Conservation (phyloP, 1,140 invertebrate genomes). For the Oscheius sp. region DNA sequence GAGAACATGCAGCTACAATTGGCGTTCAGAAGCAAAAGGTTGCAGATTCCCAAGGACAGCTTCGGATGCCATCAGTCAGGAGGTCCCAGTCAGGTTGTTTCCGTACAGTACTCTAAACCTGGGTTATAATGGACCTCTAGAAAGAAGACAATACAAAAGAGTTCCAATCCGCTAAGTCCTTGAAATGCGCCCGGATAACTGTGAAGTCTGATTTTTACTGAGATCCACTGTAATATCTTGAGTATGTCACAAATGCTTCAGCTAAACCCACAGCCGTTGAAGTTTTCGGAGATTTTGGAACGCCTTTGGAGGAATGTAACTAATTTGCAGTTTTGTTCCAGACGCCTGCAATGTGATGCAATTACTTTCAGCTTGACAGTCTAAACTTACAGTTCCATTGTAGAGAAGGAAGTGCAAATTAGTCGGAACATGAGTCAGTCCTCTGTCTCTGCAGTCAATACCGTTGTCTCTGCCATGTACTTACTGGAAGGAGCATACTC, state of each 20-base stretch:
- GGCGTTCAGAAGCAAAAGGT: slow-evolving; percentile 87
- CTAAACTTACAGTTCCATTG: slow-evolving; percentile 82
- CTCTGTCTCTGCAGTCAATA: slow-evolving; percentile 90
- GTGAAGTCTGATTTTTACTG: slow-evolving; percentile 92
- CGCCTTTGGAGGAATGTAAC: slow-evolving; percentile 82
- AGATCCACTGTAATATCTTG: slow-evolving; percentile 72
- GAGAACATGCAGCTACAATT: slow-evolving; percentile 95
- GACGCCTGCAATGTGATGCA: slow-evolving; percentile 78
- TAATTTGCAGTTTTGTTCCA: slow-evolving; percentile 95
- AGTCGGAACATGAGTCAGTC: slow-evolving; percentile 80
- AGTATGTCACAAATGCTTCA: background rate
- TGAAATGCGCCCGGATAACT: slow-evolving; percentile 85
- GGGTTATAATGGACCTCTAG: too few species aligned
- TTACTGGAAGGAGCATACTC: slow-evolving; percentile 82
- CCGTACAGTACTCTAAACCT: slow-evolving; percentile 69
- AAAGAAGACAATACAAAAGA: too few species aligned
- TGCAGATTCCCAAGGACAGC: slow-evolving; percentile 84
- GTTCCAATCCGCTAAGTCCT: slow-evolving; percentile 84
- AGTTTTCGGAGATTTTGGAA: slow-evolving; percentile 84
- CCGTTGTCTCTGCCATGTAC: slow-evolving; percentile 77
- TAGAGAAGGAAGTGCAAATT: slow-evolving; percentile 85
- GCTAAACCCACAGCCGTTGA: slow-evolving; percentile 82
- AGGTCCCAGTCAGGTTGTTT: slow-evolving; percentile 94
- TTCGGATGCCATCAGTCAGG: slow-evolving; percentile 85
- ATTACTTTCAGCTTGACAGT: background rate